These are phyloP conservation scores for Antheraea assamensis DNA, from an alignment of 2,888 invertebrate species.

Conservation along the genomic window DNA sequence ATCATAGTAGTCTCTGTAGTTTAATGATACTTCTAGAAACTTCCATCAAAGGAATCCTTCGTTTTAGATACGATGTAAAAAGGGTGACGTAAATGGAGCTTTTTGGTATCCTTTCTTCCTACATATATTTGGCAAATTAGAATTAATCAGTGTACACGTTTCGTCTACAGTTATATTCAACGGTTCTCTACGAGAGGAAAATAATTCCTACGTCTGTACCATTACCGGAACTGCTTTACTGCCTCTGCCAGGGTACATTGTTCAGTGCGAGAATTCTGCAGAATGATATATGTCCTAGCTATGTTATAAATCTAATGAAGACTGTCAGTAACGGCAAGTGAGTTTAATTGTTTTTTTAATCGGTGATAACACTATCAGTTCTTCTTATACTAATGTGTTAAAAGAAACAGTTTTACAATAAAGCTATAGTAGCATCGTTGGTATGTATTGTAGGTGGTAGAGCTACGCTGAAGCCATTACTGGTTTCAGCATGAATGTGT, in stretches of 20 bases:
- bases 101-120: neutral
- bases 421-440: too few relatives aligned
- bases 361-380: neutral
- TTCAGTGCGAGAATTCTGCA: conserved; percentile 74
- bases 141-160: neutral
- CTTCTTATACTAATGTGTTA: neutral
- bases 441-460: too few relatives aligned
- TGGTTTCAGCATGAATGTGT: too few relatives aligned
- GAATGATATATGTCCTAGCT: conserved; percentile 72
- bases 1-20: neutral
- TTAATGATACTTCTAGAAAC: neutral
- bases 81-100: neutral
- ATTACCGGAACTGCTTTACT: conserved; percentile 71
- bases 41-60: neutral
- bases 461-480: too few relatives aligned
- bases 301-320: conserved; percentile 71
- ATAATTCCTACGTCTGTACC: conserved; percentile 65
- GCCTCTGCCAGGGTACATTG: conserved; percentile 73
- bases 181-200: conserved; percentile 73
- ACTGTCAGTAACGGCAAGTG: conserved; percentile 73
- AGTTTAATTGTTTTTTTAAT: conserved; percentile 33
- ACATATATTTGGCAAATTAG: neutral
- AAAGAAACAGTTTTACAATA: neutral
- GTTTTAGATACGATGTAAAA: neutral
- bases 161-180: conserved; percentile 63